Conservation (phyloP, 2,888 invertebrate species). For the Deroplatys truncata region DNA sequence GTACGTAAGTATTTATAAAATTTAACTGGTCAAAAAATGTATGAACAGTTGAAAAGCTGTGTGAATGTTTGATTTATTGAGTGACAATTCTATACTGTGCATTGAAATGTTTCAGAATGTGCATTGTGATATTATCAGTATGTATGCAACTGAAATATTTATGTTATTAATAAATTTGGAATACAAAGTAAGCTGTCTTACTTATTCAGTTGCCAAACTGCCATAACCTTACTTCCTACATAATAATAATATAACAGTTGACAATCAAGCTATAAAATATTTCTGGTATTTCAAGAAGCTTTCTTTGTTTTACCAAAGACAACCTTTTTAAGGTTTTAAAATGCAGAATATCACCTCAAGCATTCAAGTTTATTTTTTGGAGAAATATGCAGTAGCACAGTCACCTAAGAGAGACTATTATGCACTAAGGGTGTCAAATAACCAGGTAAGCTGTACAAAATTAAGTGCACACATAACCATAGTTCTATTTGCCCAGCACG, state of each 20-base stretch:
- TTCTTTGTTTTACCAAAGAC: background rate
- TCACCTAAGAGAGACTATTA: slow-evolving; percentile 42
- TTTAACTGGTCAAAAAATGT: background rate
- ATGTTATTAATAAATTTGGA: background rate
- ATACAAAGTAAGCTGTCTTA: background rate
- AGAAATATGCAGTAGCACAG: slow-evolving; percentile 36
- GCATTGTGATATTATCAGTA: slow-evolving; percentile 4
- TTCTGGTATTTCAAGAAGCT: background rate
- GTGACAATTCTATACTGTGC: background rate
- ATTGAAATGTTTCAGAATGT: background rate
- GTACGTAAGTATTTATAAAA: background rate
- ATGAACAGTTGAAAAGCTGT: background rate
- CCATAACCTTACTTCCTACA: background rate
- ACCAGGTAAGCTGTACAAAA: slow-evolving; percentile 34
- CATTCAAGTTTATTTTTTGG: background rate
- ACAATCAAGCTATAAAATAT: background rate
- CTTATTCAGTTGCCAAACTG: background rate
- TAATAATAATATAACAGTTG: background rate
- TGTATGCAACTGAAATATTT: background rate
- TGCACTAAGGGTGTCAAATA: slow-evolving; percentile 39
- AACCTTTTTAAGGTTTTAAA: background rate
- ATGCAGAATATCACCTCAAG: background rate
- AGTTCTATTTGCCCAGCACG: too few species aligned
- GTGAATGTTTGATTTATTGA: background rate
- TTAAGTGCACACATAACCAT: too few species aligned